Conservation (phyloP, 2,797 vertebrate genomes). For the Fundulus diaphanus region DNA sequence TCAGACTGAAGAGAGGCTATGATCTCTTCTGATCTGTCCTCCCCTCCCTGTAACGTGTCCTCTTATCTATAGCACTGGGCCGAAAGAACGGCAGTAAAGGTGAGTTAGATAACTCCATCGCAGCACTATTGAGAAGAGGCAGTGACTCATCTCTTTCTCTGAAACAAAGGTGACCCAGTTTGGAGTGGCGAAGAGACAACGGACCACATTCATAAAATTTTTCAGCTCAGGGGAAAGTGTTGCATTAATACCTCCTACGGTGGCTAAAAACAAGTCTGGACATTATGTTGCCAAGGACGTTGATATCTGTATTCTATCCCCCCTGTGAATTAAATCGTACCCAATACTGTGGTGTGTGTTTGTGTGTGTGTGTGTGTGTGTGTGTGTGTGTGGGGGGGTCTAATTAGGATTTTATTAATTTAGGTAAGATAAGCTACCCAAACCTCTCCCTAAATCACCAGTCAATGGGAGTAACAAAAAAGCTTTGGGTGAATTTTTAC, state of each 20-base stretch:
- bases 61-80: neutral
- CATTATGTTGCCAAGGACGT: neutral
- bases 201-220: constrained; percentile 10
- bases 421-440: neutral
- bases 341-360: too few relatives aligned
- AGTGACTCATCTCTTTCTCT: constrained; percentile 48
- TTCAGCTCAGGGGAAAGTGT: neutral
- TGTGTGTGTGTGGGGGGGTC: too few relatives aligned
- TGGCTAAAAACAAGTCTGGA: neutral
- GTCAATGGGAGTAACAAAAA: neutral
- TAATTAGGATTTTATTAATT: neutral
- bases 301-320: neutral
- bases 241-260: neutral
- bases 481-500: neutral
- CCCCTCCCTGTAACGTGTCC: neutral
- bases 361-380: too few relatives aligned
- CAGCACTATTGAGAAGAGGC: constrained; percentile 9
- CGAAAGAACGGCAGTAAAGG: neutral
- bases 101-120: neutral
- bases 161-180: constrained; percentile 42
- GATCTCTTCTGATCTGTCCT: neutral
- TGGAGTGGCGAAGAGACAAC: constrained; percentile 23
- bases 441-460: neutral
- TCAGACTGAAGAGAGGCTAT: neutral
- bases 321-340: neutral